Conservation (phyloP, 1,140 invertebrate species). For the Calliphora vicina region DNA sequence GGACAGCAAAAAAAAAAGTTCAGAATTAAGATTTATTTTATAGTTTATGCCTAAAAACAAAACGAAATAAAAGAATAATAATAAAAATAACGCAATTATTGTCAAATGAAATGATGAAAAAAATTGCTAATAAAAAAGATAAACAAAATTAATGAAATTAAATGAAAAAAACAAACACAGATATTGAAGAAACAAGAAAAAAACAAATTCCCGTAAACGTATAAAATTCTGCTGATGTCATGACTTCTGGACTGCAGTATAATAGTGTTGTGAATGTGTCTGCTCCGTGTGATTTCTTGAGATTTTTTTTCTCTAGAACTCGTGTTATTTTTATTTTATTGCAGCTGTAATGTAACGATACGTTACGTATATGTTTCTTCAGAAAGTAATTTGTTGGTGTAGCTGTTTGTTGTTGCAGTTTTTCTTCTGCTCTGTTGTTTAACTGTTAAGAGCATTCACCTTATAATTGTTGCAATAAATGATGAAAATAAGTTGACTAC, state of each 20-base stretch:
- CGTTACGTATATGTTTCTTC: no score
- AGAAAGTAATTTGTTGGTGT: not conserved
- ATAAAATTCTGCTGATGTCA: not conserved
- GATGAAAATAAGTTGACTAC: not conserved
- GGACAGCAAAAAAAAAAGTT: not conserved
- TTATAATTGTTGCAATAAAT: constrained; percentile 14
- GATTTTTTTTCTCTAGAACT: no score
- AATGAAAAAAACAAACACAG: not conserved
- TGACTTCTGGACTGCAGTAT: not conserved
- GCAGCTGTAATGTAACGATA: no score
- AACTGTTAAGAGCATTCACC: constrained; percentile 1
- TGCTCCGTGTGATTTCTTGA: no score
- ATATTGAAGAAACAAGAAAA: not conserved
- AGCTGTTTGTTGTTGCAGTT: not conserved
- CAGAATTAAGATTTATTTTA: not conserved
- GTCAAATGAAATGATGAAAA: not conserved
- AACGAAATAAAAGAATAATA: no score
- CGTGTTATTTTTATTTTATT: no score
- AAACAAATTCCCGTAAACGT: not conserved
- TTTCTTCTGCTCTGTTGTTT: not conserved
- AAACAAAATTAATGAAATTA: not conserved
- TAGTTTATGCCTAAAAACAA: not conserved
- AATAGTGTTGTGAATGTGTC: not conserved
- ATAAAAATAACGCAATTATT: not conserved
- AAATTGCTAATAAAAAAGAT: not conserved